Percentiles rank a stretch among this genome's conserved stretches.
Conservation (phyloP, 2,797 vertebrate genomes). For the Sphaeramia orbicularis region DNA sequence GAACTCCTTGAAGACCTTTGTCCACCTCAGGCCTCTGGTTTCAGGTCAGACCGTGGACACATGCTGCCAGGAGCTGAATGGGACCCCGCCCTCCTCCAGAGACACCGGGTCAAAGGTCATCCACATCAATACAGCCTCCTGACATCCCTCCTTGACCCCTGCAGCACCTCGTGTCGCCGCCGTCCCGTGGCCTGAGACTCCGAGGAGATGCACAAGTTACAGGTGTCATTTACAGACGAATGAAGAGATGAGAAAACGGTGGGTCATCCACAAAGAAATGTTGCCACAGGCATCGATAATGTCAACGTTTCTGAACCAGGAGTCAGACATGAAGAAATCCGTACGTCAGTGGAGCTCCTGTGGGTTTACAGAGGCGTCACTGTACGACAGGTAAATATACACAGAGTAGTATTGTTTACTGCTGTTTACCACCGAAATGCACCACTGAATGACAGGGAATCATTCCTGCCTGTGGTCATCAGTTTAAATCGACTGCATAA, state of each 20-base stretch:
- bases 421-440: too few species aligned
- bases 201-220: constrained; percentile 31
- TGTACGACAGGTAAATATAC: too few species aligned
- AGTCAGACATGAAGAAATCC: too few species aligned
- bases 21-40: constrained; percentile 65
- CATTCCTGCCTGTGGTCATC: too few species aligned
- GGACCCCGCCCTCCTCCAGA: constrained; percentile 68
- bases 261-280: not conserved
- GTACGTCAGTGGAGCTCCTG: too few species aligned
- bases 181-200: constrained; percentile 51
- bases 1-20: constrained; percentile 60
- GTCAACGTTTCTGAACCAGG: too few species aligned
- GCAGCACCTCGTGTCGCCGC: constrained; percentile 59
- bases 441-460: too few species aligned
- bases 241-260: constrained; percentile 38
- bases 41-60: constrained; percentile 78
- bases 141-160: constrained; percentile 73
- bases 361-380: too few species aligned
- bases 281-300: too few species aligned
- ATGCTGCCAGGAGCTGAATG: constrained; percentile 79
- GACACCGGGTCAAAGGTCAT: constrained; percentile 69
- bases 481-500: too few species aligned
- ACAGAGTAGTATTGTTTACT: too few species aligned
- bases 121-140: constrained; percentile 72
- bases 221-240: constrained; percentile 50